Conservation (phyloP, 2,888 invertebrate species). For the Dysmachus trigonus region DNA sequence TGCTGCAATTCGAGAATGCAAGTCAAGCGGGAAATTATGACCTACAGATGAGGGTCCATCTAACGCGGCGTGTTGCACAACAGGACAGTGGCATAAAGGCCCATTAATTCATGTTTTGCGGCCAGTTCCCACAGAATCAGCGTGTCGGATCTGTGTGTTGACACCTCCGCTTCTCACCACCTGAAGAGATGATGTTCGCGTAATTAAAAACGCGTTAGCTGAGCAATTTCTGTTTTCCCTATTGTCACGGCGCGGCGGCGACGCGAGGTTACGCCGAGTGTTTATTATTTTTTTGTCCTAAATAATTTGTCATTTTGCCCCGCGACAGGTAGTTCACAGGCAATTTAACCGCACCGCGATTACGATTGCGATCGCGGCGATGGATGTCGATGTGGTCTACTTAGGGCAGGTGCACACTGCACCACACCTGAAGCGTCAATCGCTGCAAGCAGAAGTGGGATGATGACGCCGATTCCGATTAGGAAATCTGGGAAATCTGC, state of each 20-base stretch:
- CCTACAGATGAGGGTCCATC: not conserved
- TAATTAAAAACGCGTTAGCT: constrained; percentile 33
- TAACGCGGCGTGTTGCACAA: not conserved
- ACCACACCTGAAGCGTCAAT: constrained; percentile 13
- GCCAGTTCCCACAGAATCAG: constrained; percentile 12
- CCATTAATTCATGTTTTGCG: not conserved
- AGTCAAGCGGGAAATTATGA: not conserved
- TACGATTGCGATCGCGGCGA: constrained; percentile 11
- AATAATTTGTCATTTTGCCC: not conserved
- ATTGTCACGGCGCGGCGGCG: constrained; percentile 16
- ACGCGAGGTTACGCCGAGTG: not conserved
- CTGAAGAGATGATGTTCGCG: not conserved
- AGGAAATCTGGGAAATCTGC: not conserved
- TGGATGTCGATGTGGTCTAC: constrained; percentile 18
- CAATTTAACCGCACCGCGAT: constrained; percentile 15
- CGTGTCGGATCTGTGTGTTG: not conserved
- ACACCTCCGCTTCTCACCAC: constrained; percentile 8
- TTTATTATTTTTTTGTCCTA: not conserved
- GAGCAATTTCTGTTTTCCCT: constrained; percentile 25
- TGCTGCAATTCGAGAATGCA: not conserved
- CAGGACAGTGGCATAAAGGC: not conserved
- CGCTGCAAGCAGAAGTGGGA: not conserved
- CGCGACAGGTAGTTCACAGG: constrained; percentile 26
- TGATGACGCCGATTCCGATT: not conserved
- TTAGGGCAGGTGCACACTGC: not conserved